A percentile compares a stretch with the other conserved stretches of the same genome.
phyloP scores from a whole-genome alignment of 2,888 invertebrate species.

The Copidosoma aretas region DNA sequence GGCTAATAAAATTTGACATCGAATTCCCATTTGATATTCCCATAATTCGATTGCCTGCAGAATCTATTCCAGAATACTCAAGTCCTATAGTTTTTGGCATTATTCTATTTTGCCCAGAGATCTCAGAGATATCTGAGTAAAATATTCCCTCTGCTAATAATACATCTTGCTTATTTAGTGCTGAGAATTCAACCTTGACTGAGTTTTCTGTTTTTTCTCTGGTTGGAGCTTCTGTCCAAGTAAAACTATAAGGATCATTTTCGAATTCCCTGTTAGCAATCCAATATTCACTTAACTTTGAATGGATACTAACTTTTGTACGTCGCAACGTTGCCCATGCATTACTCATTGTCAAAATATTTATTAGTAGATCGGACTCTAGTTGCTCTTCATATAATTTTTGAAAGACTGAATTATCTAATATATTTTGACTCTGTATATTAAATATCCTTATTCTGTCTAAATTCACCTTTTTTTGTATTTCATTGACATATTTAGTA shows the following conservation, averaged over 20 bases:
- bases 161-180: conserved; percentile 77
- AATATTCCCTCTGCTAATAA: conserved; percentile 82
- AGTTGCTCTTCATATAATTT: conserved; percentile 72
- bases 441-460: conserved; percentile 69
- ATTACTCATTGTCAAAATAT: conserved; percentile 67
- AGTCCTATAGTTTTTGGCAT: conserved; percentile 65
- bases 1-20: conserved; percentile 65
- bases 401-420: conserved; percentile 69
- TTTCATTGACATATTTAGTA: conserved; percentile 6
- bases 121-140: conserved; percentile 76
- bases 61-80: conserved; percentile 71
- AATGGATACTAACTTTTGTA: not conserved
- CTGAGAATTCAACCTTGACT: conserved; percentile 74
- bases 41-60: conserved; percentile 62
- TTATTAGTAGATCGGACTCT: conserved; percentile 77
- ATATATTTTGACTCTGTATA: conserved; percentile 67
- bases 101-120: conserved; percentile 70
- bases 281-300: conserved; percentile 21
- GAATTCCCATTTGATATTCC: conserved; percentile 58
- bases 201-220: conserved; percentile 45
- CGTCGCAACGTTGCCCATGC: conserved; percentile 64
- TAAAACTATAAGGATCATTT: conserved; percentile 69
- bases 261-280: conserved; percentile 15
- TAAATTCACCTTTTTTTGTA: conserved; percentile 68
- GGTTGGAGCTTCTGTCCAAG: conserved; percentile 77